A percentile compares a stretch with the other conserved stretches of the same genome.
Conservation (phyloP, 2,113 vertebrate species). For the Oxygymnocypris stewartii region DNA sequence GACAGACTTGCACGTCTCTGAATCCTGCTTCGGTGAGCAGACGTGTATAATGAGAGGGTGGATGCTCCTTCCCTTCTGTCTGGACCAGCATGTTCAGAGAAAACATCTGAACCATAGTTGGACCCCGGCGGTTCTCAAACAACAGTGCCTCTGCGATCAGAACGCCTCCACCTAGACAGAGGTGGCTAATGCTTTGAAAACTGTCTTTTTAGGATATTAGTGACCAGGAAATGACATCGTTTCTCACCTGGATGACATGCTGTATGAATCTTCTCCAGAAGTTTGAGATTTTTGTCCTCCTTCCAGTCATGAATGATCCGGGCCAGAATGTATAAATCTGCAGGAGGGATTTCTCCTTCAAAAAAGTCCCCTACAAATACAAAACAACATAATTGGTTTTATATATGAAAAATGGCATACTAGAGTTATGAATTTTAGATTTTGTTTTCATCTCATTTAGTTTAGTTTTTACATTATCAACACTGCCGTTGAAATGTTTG, state of each 20-base stretch:
- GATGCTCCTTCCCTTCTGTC: slow-evolving; percentile 69
- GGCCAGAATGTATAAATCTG: slow-evolving; percentile 73
- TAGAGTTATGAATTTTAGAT: not conserved
- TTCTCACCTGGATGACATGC: slow-evolving; percentile 67
- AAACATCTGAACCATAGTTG: slow-evolving; percentile 71
- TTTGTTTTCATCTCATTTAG: not conserved
- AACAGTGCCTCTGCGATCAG: slow-evolving; percentile 74
- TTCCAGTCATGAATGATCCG: slow-evolving; percentile 77
- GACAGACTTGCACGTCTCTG: slow-evolving; percentile 67
- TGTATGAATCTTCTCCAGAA: slow-evolving; percentile 69
- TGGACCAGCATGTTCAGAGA: slow-evolving; percentile 80
- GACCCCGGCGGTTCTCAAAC: slow-evolving; percentile 72
- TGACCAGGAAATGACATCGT: not conserved
- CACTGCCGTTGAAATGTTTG: not conserved
- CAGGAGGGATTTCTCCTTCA: slow-evolving; percentile 67
- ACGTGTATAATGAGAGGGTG: slow-evolving; percentile 66
- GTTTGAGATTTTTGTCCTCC: slow-evolving; percentile 68
- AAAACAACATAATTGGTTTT: not conserved
- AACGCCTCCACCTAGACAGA: slow-evolving; percentile 69
- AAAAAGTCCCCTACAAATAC: slow-evolving; percentile 73
- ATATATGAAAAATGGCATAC: not conserved
- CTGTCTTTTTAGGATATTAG: not conserved
- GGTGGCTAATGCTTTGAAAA: not conserved
- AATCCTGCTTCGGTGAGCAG: slow-evolving; percentile 69
- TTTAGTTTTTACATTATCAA: not conserved